Percentiles rank a stretch among this genome's conserved stretches.
Evolutionary conservation across 1,140 invertebrate genomes (phyloP).

Genomic region (Hyposmocoma kahamanoa): DNA sequence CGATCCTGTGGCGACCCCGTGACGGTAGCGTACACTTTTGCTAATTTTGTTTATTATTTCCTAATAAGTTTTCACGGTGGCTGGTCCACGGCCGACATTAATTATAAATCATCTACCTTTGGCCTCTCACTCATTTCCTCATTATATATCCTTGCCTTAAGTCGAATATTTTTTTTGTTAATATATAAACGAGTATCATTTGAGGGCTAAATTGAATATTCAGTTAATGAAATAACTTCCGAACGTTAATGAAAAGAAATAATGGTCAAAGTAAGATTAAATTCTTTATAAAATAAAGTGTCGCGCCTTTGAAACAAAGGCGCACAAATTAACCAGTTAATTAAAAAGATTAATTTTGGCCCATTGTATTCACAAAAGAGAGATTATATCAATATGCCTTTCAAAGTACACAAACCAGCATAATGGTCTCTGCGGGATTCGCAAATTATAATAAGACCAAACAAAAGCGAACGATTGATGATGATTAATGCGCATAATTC

Average conservation of each 20-base stretch:
- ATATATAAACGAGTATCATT: no score
- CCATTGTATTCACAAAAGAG: constrained; percentile 18
- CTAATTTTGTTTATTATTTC: constrained; percentile 48
- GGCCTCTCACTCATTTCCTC: background rate
- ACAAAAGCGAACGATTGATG: constrained; percentile 19
- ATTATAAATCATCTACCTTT: background rate
- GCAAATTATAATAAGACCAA: constrained; percentile 17
- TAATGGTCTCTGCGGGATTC: constrained; percentile 16
- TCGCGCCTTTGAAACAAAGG: background rate
- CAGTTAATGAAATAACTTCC: no score
- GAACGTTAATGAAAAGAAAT: no score
- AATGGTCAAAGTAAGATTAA: no score
- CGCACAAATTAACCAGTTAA: constrained; percentile 9
- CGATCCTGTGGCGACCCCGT: constrained; percentile 23
- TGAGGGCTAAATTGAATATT: no score
- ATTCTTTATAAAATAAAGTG: background rate
- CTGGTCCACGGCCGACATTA: constrained; percentile 18
- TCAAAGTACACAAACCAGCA: constrained; percentile 7
- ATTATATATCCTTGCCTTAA: background rate
- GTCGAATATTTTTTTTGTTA: no score
- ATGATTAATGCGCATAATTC: constrained; percentile 10
- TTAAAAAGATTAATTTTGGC: constrained; percentile 17
- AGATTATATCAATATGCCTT: constrained; percentile 15
- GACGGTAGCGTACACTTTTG: constrained; percentile 27
- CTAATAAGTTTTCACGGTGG: constrained; percentile 34